Evolutionary conservation across 2,797 vertebrate genomes (phyloP).

Genomic region (Sus cebifrons): DNA sequence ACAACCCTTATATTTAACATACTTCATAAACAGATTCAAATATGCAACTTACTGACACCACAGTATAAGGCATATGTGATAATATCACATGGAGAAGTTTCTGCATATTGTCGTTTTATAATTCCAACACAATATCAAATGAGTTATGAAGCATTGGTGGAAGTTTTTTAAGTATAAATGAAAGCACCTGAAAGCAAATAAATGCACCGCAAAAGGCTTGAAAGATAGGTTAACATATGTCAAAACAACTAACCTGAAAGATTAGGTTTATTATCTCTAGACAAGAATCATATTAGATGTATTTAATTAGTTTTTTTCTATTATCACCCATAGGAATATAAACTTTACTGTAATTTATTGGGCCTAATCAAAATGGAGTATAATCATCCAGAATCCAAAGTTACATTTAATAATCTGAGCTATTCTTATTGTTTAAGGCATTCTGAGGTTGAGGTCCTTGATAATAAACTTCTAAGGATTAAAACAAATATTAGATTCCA

Average conservation of each 20-base stretch:
- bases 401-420: not conserved
- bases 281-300: not conserved
- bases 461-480: not conserved
- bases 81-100: not conserved
- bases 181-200: not conserved
- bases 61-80: not conserved
- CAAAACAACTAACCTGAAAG: slow-evolving; percentile 14
- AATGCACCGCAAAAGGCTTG: not conserved
- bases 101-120: not conserved
- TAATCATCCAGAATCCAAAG: not conserved
- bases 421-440: not conserved
- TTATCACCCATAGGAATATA: not conserved
- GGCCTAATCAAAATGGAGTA: not conserved
- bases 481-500: not conserved
- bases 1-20: not conserved
- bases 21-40: not conserved
- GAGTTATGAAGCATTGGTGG: not conserved
- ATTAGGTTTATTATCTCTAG: not conserved
- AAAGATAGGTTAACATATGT: slow-evolving; percentile 28
- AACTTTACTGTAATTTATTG: not conserved
- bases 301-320: not conserved
- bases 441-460: not conserved
- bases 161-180: not conserved
- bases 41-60: not conserved
- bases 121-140: slow-evolving; percentile 8